Evolutionary conservation across 2,797 vertebrate species (phyloP).

Genomic region (Garrulus glandarius): DNA sequence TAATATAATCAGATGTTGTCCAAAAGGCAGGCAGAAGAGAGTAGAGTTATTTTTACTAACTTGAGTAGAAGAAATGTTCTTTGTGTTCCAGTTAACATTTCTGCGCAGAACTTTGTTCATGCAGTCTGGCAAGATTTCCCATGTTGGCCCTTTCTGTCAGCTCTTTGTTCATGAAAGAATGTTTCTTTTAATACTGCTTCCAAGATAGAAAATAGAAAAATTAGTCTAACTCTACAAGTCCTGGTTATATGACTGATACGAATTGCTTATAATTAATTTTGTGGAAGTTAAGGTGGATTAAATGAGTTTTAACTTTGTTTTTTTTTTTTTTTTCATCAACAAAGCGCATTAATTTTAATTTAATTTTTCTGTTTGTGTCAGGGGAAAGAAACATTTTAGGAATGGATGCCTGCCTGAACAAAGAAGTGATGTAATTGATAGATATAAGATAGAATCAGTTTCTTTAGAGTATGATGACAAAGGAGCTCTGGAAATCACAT

Average conservation of each 20-base stretch:
- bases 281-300: background rate
- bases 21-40: constrained; percentile 20
- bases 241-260: background rate
- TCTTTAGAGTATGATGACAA: background rate
- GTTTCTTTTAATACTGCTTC: background rate
- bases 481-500: background rate
- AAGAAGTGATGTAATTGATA: background rate
- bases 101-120: background rate
- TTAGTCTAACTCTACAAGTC: background rate
- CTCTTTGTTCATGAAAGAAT: constrained; percentile 12
- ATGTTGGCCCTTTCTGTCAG: background rate
- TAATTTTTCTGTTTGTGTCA: background rate
- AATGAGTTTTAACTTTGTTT: background rate
- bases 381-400: background rate
- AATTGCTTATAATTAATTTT: constrained; percentile 33
- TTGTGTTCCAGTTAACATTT: constrained; percentile 27
- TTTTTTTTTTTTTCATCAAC: background rate
- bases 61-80: constrained; percentile 5
- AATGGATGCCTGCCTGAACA: background rate
- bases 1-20: constrained; percentile 23
- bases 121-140: background rate
- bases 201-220: background rate
- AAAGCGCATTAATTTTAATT: background rate
- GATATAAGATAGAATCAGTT: background rate
- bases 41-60: background rate